Conservation (phyloP, 2,888 invertebrate species). For the Timema podura region DNA sequence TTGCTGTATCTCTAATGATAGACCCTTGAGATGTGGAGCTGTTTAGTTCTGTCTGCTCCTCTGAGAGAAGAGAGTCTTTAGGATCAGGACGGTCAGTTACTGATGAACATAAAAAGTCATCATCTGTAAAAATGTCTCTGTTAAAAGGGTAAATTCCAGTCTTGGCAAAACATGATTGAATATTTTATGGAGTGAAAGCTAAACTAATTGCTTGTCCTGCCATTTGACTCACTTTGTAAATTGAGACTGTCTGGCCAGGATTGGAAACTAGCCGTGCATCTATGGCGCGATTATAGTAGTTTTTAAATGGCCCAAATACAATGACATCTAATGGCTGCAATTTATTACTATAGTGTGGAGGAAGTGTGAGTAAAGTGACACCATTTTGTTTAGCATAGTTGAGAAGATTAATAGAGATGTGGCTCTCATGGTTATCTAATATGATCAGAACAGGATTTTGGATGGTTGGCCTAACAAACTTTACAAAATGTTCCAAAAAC, state of each 20-base stretch:
- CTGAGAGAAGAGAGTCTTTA: not conserved
- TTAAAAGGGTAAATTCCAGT: conserved; percentile 2
- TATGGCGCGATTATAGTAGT: conserved; percentile 33
- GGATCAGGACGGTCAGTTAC: not conserved
- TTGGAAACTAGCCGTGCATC: conserved; percentile 36
- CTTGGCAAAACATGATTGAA: not conserved
- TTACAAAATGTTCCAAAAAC: not conserved
- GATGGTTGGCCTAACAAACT: too few relatives aligned
- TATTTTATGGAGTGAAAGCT: conserved; percentile 2
- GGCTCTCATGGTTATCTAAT: conserved; percentile 17
- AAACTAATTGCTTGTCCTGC: conserved; percentile 8
- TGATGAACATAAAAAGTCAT: not conserved
- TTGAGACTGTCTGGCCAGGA: conserved; percentile 41
- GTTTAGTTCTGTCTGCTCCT: not conserved
- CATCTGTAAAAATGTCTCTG: not conserved
- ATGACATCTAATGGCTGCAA: conserved; percentile 41
- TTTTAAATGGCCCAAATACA: conserved; percentile 38
- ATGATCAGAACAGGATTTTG: not conserved
- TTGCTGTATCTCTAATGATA: too few relatives aligned
- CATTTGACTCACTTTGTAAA: not conserved
- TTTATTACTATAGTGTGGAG: conserved; percentile 43
- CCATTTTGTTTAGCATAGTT: too few relatives aligned
- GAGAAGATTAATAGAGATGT: not conserved
- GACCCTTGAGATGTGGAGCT: too few relatives aligned
- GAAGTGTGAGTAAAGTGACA: conserved; percentile 39